Conservation (phyloP, 2,888 invertebrate species). For the Cactoblastis cactorum region DNA sequence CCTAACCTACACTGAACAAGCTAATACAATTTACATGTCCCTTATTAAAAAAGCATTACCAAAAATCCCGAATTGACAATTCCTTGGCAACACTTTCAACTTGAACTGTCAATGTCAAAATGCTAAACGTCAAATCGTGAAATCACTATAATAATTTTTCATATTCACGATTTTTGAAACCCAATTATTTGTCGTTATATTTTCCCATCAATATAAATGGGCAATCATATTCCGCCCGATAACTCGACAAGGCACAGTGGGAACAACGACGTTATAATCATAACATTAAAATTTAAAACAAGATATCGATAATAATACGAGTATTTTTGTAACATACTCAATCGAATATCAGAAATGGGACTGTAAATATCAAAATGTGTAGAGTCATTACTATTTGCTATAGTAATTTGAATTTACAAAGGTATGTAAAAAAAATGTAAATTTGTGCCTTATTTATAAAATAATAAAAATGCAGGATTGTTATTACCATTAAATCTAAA, state of each 20-base stretch:
- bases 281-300: slow-evolving; percentile 13
- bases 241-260: slow-evolving; percentile 27
- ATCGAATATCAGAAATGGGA: not conserved
- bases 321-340: not conserved
- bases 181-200: not conserved
- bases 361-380: not conserved
- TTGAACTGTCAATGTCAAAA: not conserved
- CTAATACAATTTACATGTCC: slow-evolving; percentile 33
- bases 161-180: not conserved
- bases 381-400: not conserved
- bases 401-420: not conserved
- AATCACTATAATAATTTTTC: not conserved
- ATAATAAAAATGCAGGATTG: not conserved
- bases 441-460: not conserved
- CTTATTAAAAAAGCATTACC: not conserved
- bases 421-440: not conserved
- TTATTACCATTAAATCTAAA: not conserved
- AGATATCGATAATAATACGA: not conserved
- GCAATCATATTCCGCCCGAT: slow-evolving; percentile 6
- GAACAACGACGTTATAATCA: slow-evolving; percentile 15
- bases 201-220: not conserved
- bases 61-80: not conserved
- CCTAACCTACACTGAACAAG: slow-evolving; percentile 55
- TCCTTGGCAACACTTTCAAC: not conserved
- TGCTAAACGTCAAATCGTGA: not conserved